Conservation (phyloP, 1,140 invertebrate genomes). For the Pristionchus pacificus region DNA sequence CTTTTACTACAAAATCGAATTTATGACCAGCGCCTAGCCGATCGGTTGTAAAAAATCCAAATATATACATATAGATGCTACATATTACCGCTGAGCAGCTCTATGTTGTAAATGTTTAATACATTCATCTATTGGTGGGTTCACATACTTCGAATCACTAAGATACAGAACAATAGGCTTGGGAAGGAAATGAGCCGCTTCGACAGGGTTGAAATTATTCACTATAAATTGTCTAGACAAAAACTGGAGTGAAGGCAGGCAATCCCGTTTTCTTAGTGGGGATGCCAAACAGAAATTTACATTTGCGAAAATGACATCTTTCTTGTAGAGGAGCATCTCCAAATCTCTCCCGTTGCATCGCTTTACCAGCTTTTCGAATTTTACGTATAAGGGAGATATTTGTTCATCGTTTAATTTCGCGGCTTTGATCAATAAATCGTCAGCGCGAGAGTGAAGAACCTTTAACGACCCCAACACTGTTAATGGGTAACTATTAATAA, state of each 20-base stretch:
- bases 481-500: constrained; percentile 53
- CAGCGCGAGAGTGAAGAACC: constrained; percentile 30
- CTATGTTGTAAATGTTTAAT: no score
- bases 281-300: neutral
- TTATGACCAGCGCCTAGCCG: no score
- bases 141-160: no score
- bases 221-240: neutral
- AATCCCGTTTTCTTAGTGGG: neutral
- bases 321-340: neutral
- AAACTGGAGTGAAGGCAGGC: neutral
- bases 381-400: neutral
- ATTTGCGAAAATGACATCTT: neutral
- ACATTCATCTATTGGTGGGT: no score
- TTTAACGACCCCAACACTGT: constrained; percentile 42
- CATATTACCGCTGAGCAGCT: no score
- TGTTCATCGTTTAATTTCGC: neutral
- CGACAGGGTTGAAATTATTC: no score
- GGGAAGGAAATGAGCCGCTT: no score
- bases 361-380: neutral
- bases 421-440: constrained; percentile 26
- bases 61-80: no score
- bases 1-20: no score
- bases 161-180: no score
- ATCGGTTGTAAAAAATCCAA: no score
- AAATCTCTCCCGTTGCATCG: neutral